Evolutionary conservation across 2,888 invertebrate species (phyloP), one percentile per base, ranked within the genome.

Genomic region (Sialis lutaria): DNA sequence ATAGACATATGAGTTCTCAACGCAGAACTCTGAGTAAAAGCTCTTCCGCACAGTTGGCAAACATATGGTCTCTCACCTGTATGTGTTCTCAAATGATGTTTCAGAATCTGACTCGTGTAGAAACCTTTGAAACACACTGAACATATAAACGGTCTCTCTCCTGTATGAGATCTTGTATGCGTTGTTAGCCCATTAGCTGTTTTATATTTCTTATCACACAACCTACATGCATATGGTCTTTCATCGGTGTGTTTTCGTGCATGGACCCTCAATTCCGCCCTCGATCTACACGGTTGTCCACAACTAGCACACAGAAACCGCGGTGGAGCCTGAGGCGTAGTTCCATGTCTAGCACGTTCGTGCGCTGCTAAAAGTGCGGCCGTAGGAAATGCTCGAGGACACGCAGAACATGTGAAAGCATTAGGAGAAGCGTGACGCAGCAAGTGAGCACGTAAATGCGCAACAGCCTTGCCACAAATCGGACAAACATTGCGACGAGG

Each of bases 381-480:
- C 7, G 30, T 33, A 12, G 33, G 33, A 34, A 33, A 43, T 10
- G 30, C 43, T 43, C 32, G 43, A n/a, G 31, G 12, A 33, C 43
- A 43, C n/a, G 33, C 12, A 6, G 33, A 5, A 34, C 43, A 43
- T 12, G 33, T 33, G 33, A 31, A 43, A 37, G 37, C 10, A 10
- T 33, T 43, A 33, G 33, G 33, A 34, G 12, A 33, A 10, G 10
- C 33, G 8, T 43, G 43, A 6, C 12, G n/a, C n/a, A 42, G 9
- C 5, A 42, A 32, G 8, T 32, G 30, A 13, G 32, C 33, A 32
- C 40, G 37, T 39, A 45, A 39, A 31, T 32, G 22, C 6, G 13
- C 32, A 6, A 45, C 45, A 31, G 45, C 33, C 40, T 45, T 45
- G 6, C 45, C 45, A 10, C 45, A 45, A 2, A 45, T 32, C 30